A percentile compares a stretch with the other conserved stretches of the same genome.
Evolutionary conservation across 2,888 invertebrate genomes (phyloP).

Genomic region (Ornithoptera alexandrae): DNA sequence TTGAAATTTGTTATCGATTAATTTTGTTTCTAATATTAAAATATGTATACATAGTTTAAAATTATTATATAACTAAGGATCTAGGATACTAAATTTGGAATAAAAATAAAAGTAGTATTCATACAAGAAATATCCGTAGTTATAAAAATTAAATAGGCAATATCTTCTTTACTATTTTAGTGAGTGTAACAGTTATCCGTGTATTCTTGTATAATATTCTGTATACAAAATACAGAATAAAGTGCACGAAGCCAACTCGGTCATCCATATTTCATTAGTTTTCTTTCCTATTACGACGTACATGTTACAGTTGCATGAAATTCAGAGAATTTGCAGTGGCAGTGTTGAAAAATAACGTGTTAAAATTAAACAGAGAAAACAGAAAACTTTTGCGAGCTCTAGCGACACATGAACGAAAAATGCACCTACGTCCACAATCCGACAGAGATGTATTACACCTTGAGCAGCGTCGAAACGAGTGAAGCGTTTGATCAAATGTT

Average conservation of each 20-base stretch:
- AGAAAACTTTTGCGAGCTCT: slow-evolving; percentile 11
- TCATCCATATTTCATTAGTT: background rate
- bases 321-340: slow-evolving; percentile 8
- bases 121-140: too few relatives aligned
- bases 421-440: slow-evolving; percentile 16
- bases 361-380: slow-evolving; percentile 25
- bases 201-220: too few relatives aligned
- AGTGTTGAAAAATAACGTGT: slow-evolving; percentile 27
- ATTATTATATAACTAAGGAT: too few relatives aligned
- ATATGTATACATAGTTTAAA: too few relatives aligned
- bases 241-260: too few relatives aligned
- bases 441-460: slow-evolving; percentile 25
- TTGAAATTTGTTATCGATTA: too few relatives aligned
- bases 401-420: slow-evolving; percentile 22
- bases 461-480: slow-evolving; percentile 6
- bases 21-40: too few relatives aligned
- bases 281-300: slow-evolving; percentile 7
- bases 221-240: too few relatives aligned
- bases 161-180: too few relatives aligned
- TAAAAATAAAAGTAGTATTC: too few relatives aligned
- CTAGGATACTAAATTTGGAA: too few relatives aligned
- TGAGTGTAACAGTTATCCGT: background rate
- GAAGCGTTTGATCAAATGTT: slow-evolving; percentile 19
- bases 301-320: slow-evolving; percentile 9
- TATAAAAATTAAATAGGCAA: too few relatives aligned